phyloP scores from a whole-genome alignment of 2,113 vertebrate genomes.

The Caretta caretta region DNA sequence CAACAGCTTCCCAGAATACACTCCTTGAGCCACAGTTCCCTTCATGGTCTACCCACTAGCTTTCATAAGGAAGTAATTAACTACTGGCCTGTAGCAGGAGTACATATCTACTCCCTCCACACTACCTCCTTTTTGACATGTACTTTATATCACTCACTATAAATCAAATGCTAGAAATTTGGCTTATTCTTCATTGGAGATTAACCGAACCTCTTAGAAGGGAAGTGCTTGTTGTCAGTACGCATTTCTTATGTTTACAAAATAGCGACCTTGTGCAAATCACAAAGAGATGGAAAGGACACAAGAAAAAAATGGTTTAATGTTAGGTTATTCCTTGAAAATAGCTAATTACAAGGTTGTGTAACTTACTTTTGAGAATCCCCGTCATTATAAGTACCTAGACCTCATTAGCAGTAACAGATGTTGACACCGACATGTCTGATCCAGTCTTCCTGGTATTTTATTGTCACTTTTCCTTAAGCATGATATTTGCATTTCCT shows the following conservation, averaged over 20 bases:
- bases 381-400: background rate
- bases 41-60: background rate
- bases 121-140: background rate
- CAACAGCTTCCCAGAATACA: background rate
- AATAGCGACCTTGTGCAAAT: background rate
- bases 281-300: background rate
- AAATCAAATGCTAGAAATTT: background rate
- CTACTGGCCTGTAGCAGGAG: background rate
- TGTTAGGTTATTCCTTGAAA: background rate
- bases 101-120: background rate
- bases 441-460: background rate
- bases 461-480: constrained; percentile 33
- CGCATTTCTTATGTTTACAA: background rate
- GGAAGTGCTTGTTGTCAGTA: constrained; percentile 4
- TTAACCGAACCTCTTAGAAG: too few relatives aligned
- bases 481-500: background rate
- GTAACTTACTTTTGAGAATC: background rate
- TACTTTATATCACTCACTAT: background rate
- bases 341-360: background rate
- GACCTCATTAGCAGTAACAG: background rate
- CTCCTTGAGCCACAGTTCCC: rapidly evolving
- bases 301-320: background rate
- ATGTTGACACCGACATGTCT: background rate
- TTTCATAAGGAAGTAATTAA: background rate
- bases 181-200: background rate